Conservation (phyloP, 2,797 vertebrate species). For the Heterohyrax brucei region DNA sequence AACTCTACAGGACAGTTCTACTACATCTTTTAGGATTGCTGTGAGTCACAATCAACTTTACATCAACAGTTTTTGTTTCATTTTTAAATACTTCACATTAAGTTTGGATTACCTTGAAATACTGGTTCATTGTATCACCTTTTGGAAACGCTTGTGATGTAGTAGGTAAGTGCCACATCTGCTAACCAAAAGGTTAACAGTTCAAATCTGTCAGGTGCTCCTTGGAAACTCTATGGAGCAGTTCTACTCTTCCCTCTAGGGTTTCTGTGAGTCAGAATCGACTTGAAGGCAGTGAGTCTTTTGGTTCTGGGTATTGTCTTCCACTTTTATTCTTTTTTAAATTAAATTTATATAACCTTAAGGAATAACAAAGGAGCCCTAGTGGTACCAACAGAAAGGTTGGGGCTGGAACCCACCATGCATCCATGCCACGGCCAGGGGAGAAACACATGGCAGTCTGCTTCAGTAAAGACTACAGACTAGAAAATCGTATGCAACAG, state of each 20-base stretch:
- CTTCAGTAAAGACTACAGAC: neutral
- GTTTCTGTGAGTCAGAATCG: neutral
- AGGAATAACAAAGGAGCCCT: neutral
- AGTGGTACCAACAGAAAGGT: neutral
- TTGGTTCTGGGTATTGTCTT: neutral
- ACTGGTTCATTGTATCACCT: neutral
- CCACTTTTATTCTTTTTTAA: neutral
- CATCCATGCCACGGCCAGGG: neutral
- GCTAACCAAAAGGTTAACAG: no score
- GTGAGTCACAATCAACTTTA: no score
- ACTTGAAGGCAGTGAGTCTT: neutral
- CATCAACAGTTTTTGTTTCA: no score
- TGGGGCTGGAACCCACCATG: no score
- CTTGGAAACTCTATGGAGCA: neutral
- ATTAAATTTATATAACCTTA: neutral
- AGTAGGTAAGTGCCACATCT: no score
- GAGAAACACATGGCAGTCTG: neutral
- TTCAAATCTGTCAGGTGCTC: no score
- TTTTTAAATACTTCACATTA: neutral
- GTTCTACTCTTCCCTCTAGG: neutral
- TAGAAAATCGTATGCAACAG: neutral
- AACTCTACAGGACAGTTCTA: no score
- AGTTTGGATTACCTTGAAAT: slow-evolving; percentile 57
- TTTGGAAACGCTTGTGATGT: neutral
- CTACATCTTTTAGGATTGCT: no score